Conservation (phyloP, 2,888 invertebrate genomes). For the Synanthedon tipuliformis region DNA sequence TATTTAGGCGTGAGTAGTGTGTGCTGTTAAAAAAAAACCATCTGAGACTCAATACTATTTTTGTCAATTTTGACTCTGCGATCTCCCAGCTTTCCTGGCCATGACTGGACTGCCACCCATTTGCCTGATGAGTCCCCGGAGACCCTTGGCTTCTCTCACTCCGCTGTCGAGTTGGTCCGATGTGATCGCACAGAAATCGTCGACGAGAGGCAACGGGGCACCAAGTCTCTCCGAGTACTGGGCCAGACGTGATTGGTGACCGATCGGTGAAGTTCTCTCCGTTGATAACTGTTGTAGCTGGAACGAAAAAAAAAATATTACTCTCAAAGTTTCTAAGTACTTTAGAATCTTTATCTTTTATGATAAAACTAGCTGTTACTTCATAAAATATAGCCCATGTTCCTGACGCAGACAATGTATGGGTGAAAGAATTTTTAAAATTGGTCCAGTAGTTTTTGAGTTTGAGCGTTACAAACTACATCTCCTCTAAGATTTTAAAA, state of each 20-base stretch:
- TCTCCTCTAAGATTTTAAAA: too few species aligned
- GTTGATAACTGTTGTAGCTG: slow-evolving; percentile 16
- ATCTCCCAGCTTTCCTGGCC: slow-evolving; percentile 73
- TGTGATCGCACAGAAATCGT: slow-evolving; percentile 92
- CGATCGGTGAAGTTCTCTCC: slow-evolving; percentile 60
- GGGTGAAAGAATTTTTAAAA: too few species aligned
- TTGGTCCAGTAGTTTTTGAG: too few species aligned
- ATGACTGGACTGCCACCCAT: slow-evolving; percentile 88
- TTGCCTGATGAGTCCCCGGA: slow-evolving; percentile 83
- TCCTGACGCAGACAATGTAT: too few species aligned
- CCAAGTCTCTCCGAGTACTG: slow-evolving; percentile 68
- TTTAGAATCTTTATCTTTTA: too few species aligned
- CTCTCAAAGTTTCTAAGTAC: too few species aligned
- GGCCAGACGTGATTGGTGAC: slow-evolving; percentile 73
- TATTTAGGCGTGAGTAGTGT: too few species aligned
- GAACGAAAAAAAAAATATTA: not conserved
- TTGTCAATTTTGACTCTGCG: slow-evolving; percentile 58
- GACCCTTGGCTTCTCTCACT: slow-evolving; percentile 77
- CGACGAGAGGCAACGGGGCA: slow-evolving; percentile 83
- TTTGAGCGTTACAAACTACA: too few species aligned
- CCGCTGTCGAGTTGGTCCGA: slow-evolving; percentile 76
- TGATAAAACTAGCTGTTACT: too few species aligned
- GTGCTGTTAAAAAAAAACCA: too few species aligned
- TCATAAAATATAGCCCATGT: too few species aligned
- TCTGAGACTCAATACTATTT: too few species aligned